A percentile compares a stretch with the other conserved stretches of the same genome.
Conservation (phyloP, 2,888 invertebrate genomes). For the Polia nebulosa region DNA sequence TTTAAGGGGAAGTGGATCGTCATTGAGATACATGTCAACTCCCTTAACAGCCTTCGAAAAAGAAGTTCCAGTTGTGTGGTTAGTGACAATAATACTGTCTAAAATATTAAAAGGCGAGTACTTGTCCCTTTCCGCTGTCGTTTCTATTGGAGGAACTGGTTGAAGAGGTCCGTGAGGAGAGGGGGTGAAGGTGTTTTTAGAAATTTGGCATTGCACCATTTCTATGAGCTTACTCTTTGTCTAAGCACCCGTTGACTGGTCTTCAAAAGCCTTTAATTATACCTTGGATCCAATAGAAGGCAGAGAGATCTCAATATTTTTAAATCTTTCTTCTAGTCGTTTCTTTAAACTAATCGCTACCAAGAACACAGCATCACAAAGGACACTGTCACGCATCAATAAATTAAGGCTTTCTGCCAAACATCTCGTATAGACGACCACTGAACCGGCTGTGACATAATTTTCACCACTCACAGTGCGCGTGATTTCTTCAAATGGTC, state of each 20-base stretch:
- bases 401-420: slow-evolving; percentile 4
- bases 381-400: slow-evolving; percentile 7
- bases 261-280: slow-evolving; percentile 26
- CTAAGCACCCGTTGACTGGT: slow-evolving; percentile 11
- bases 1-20: no score
- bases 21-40: not conserved
- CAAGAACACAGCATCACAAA: not conserved
- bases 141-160: not conserved
- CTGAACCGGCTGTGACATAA: slow-evolving; percentile 21
- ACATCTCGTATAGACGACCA: slow-evolving; percentile 12
- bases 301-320: slow-evolving; percentile 4
- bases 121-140: not conserved
- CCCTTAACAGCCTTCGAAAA: slow-evolving; percentile 22
- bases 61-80: slow-evolving; percentile 13
- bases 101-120: slow-evolving; percentile 8
- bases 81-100: slow-evolving; percentile 12
- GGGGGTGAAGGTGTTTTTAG: not conserved
- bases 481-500: slow-evolving; percentile 26
- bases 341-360: slow-evolving; percentile 9
- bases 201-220: not conserved
- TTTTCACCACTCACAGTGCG: slow-evolving; percentile 23
- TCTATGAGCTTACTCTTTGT: slow-evolving; percentile 11
- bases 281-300: slow-evolving; percentile 27
- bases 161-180: not conserved
- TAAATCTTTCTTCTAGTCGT: not conserved